Conservation (phyloP, 2,113 vertebrate genomes). For the Laticauda laticaudata region DNA sequence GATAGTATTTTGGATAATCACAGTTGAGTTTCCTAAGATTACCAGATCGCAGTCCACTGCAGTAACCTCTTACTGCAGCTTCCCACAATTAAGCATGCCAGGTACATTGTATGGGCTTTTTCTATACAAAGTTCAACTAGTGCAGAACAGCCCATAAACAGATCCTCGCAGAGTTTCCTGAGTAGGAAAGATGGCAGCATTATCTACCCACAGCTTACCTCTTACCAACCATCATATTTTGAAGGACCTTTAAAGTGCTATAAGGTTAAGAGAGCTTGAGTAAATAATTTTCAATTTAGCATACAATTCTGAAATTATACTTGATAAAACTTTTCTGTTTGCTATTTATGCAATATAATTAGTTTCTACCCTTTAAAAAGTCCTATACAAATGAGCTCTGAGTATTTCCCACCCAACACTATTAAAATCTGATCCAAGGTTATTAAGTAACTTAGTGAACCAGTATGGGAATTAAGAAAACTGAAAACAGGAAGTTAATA, state of each 20-base stretch:
- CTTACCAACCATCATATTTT: background rate
- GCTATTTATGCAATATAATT: background rate
- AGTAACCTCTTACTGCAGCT: background rate
- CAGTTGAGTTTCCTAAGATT: background rate
- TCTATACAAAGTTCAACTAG: background rate
- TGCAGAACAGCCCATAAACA: background rate
- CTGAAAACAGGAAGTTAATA: background rate
- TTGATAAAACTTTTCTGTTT: background rate
- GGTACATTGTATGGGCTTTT: background rate
- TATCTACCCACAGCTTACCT: background rate
- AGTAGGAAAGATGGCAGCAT: background rate
- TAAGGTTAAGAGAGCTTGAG: background rate
- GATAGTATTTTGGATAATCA: background rate
- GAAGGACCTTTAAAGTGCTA: background rate
- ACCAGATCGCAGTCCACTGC: background rate
- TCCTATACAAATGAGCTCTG: background rate
- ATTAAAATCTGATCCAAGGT: background rate
- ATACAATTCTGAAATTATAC: background rate
- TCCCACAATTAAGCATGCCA: background rate
- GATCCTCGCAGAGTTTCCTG: background rate
- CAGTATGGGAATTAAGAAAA: background rate
- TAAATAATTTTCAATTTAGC: background rate
- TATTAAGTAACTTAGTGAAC: background rate
- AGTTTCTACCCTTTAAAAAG: background rate
- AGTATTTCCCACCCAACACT: background rate